Base-by-base conservation (phyloP, 1,140 invertebrate genomes). In the Sitodiplosis mosellana region DNA sequence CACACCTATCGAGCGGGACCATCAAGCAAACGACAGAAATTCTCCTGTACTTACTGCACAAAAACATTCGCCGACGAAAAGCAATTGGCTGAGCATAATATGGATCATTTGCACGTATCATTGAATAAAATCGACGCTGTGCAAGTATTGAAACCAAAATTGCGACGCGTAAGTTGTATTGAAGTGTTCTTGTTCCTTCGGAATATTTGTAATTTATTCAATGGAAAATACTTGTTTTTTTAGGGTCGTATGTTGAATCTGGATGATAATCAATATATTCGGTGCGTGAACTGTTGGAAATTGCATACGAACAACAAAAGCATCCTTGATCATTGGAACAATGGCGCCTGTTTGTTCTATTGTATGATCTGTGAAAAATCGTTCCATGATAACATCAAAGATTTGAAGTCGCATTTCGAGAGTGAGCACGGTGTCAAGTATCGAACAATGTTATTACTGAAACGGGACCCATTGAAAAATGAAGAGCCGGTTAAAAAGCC, bases 271-370 rank as follows among this genome's bases (percentile, higher is more conserved):
- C 48, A 50, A 44, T 38, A 38, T 34, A 48, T 54, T 18, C 46
- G 53, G 14, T 54, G 53, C 33, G 17, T 52, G 8, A 54, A 50
- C 45, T 54, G 53, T 34, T 52, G 51, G 48, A 37, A 41, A n/a
- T 22, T 50, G 19, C 50, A 48, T 33, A 18, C 7, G 2, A 38
- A 46, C 20, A 50, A 51, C 41, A 36, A 45, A 27, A 12, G 14
- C 2, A 54, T 54, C 18, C 33, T 52, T 10, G 33, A 52, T 15
- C 53, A 54, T 36, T 54, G 53, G 53, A 34, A 22, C 2, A 33
- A 18, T 0, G 45, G 40, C 33, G 46, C 50, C 12, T 54, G 53
- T 42, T 33, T 50, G n/a, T 54, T 50, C 33, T 54, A 47, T 42
- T 54, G 53, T 45, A 43, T 12, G 3, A 48, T 54, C 20, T 54